Base-by-base conservation (phyloP, 2,888 invertebrate species). In the Silvanus unidentatus region DNA sequence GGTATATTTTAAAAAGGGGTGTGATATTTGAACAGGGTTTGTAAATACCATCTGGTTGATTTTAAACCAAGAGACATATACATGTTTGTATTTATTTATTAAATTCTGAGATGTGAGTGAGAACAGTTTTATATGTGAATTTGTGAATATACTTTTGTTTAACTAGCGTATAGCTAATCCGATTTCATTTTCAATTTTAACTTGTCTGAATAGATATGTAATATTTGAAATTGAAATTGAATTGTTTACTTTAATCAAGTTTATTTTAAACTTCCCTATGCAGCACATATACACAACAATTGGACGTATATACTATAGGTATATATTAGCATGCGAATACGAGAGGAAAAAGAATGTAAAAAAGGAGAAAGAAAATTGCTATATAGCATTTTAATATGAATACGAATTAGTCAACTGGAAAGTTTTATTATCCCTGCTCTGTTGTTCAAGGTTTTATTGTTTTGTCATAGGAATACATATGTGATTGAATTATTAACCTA, bases 171-270 rank as follows among this genome's bases (percentile, higher is more conserved):
- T 22, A n/a, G n/a, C n/a, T 35, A 37, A 37, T 37, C 37, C 37
- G 37, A 37, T 37, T 37, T 4, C 11, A 12, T 9, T 37, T 39
- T 27, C 39, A 27, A 39, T 39, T 39, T 39, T 10, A 39, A 39
- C 16, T 22, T 39, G 39, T 27, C 28, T 39, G 28, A 22, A 39
- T 27, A 13, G 15, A 22, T 39, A 15, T 39, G 16, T 39, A 39
- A 16, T 39, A 39, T 39, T 39, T 27, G 37, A 39, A 39, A 39
- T 39, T 39, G 39, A 39, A 39, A 39, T 39, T 16, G 39, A 39
- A 39, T 39, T 39, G 39, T 37, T 37, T 37, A 37, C n/a, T 39
- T 39, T 22, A 27, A 39, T 39, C 39, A 39, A 39, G 39, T 39
- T 39, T 39, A 16, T 39, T 39, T 16, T 15, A 37, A 37, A 14